Base-by-base conservation (phyloP, 1,140 invertebrate species). In the Limonius californicus region DNA sequence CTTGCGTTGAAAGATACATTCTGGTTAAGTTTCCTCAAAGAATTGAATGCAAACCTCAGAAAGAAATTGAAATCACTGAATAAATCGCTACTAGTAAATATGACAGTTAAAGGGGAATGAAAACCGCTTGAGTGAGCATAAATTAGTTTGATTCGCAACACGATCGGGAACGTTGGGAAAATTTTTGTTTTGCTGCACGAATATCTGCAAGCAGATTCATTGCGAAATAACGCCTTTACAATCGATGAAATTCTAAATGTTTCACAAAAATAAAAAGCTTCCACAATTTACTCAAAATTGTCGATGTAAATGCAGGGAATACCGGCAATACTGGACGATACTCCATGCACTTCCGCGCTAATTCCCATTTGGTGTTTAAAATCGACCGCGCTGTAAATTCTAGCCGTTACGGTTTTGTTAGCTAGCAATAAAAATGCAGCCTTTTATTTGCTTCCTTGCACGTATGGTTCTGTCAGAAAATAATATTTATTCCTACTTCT, bases 1-100 rank as follows among this genome's bases (percentile, higher is more conserved):
- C 27, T 57, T 27, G 23, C 56, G 42, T 35, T 57, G 55, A 62
- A 62, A 62, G 61, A 62, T 57, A 62, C 54, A 55, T 62, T 55
- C 54, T 39, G 32, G 32, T 62, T 43, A 57, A 62, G 54, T 54
- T 56, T 21, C 56, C 60, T 62, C 35, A 42, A 62, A 62, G 45
- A 62, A 55, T 61, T 42, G 39, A 61, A 50, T 50, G 9, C n/a
- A 21, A 61, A 55, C 27, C 19, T 57, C 47, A 18, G 30, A 42
- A 57, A 47, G 39, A 27, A 27, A 47, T 55, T 15, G 8, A 56
- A 56, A 45, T 59, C 27, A 15, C 16, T 11, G 27, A 27, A 35
- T 59, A 55, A 55, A 55, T 23, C 27, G 23, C 43, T 50, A 20
- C 21, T 12, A 14, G 39, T 16, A 27, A 55, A 55, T 11, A 27